Conservation (phyloP, 2,888 invertebrate genomes). For the Cynaeus angustus region DNA sequence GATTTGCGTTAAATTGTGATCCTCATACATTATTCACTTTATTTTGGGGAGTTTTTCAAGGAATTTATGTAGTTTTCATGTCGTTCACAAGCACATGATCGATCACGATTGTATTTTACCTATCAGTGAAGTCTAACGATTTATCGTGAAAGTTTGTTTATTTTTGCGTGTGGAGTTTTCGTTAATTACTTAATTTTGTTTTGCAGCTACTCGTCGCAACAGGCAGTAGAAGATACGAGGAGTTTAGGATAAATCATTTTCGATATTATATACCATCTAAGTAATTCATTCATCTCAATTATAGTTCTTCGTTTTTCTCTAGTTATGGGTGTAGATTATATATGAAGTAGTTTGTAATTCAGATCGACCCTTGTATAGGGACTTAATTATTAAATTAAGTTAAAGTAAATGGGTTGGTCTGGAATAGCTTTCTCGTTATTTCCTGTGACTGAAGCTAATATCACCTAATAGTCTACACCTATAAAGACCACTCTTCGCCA, state of each 20-base stretch:
- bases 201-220: slow-evolving; percentile 70
- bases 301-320: slow-evolving; percentile 23
- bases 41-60: slow-evolving; percentile 37
- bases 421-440: slow-evolving; percentile 21
- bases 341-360: slow-evolving; percentile 9
- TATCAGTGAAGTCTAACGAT: not conserved
- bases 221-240: slow-evolving; percentile 66
- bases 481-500: slow-evolving; percentile 42
- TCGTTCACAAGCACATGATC: slow-evolving; percentile 38
- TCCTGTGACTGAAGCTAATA: slow-evolving; percentile 32
- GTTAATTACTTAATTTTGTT: slow-evolving; percentile 35
- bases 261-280: slow-evolving; percentile 60
- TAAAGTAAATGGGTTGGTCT: slow-evolving; percentile 34
- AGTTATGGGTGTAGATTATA: slow-evolving; percentile 42
- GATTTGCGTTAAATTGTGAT: slow-evolving; percentile 36
- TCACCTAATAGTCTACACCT: slow-evolving; percentile 42
- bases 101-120: not conserved
- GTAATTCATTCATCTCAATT: slow-evolving; percentile 44
- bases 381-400: slow-evolving; percentile 34
- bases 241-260: slow-evolving; percentile 63
- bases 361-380: slow-evolving; percentile 20
- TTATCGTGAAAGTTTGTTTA: not conserved
- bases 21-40: slow-evolving; percentile 47
- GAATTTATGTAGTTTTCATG: slow-evolving; percentile 48
- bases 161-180: not conserved